A percentile compares a stretch with the other conserved stretches of the same genome.
Conservation (phyloP, 2,888 invertebrate genomes). For the Sarcophaga variegata region DNA sequence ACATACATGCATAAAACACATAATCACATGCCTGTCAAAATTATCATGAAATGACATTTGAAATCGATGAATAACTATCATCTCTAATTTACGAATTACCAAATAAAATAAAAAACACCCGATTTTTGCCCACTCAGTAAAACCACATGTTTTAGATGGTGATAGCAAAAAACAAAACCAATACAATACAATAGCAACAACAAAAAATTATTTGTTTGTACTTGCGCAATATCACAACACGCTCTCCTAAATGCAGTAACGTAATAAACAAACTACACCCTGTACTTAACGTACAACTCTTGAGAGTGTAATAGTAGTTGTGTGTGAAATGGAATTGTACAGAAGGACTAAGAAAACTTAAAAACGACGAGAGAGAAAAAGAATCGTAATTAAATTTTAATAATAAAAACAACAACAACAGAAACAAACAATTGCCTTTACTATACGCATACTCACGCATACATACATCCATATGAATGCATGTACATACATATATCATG, state of each 20-base stretch:
- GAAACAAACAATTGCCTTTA: background rate
- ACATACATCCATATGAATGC: slow-evolving; percentile 1
- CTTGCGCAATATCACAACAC: slow-evolving; percentile 60
- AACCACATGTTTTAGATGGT: background rate
- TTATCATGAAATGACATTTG: background rate
- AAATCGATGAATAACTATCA: background rate
- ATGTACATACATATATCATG: background rate
- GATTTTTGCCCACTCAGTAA: background rate
- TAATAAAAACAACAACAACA: background rate
- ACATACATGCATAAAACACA: background rate
- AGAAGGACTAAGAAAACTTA: too few relatives aligned
- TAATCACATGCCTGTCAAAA: background rate
- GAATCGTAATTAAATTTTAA: slow-evolving; percentile 18
- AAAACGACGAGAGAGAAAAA: background rate
- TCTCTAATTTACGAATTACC: slow-evolving; percentile 13
- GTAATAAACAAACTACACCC: slow-evolving; percentile 21
- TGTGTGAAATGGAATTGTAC: too few relatives aligned
- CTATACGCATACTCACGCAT: slow-evolving; percentile 13
- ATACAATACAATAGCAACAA: background rate
- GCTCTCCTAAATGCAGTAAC: background rate
- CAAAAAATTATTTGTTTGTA: slow-evolving; percentile 68
- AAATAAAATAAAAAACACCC: background rate
- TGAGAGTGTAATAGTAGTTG: background rate
- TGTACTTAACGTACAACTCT: background rate
- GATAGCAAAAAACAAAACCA: background rate